Percentiles rank a stretch among this genome's conserved stretches.
Conservation (phyloP, 2,797 vertebrate genomes). For the Echiichthys vipera region DNA sequence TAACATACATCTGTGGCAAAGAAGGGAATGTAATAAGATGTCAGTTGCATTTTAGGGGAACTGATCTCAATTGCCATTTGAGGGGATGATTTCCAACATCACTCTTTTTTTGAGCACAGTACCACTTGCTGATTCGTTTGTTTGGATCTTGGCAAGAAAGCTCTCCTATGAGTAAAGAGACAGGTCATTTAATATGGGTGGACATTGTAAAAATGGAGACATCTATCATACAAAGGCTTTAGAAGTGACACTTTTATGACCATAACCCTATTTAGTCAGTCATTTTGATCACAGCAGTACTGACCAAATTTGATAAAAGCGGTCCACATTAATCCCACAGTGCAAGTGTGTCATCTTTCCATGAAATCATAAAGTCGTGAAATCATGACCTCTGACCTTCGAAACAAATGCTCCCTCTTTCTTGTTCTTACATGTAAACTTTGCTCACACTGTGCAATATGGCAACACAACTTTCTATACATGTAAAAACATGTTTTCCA, state of each 20-base stretch:
- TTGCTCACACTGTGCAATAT: neutral
- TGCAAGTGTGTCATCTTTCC: neutral
- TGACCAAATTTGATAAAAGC: constrained; percentile 9
- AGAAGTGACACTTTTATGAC: neutral
- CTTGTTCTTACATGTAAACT: neutral
- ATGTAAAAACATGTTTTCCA: neutral
- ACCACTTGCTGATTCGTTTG: constrained; percentile 18
- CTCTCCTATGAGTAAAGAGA: neutral
- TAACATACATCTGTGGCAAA: neutral
- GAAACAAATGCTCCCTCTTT: constrained; percentile 11
- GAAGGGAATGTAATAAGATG: constrained; percentile 15
- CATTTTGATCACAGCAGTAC: neutral
- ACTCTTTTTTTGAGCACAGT: neutral
- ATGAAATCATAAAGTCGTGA: constrained; percentile 3
- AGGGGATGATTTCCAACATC: neutral
- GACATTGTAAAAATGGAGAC: constrained; percentile 1
- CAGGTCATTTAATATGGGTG: neutral
- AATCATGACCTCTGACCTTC: constrained; percentile 23
- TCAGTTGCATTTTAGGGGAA: constrained; percentile 17
- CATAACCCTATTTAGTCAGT: constrained; percentile 2
- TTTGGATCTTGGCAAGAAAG: constrained; percentile 10
- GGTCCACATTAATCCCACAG: neutral
- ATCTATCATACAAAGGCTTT: neutral
- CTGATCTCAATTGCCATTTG: constrained; percentile 1
- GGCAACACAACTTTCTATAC: neutral